phyloP scores from a whole-genome alignment of 2,888 invertebrate genomes.

The Diplolepis rosae region DNA sequence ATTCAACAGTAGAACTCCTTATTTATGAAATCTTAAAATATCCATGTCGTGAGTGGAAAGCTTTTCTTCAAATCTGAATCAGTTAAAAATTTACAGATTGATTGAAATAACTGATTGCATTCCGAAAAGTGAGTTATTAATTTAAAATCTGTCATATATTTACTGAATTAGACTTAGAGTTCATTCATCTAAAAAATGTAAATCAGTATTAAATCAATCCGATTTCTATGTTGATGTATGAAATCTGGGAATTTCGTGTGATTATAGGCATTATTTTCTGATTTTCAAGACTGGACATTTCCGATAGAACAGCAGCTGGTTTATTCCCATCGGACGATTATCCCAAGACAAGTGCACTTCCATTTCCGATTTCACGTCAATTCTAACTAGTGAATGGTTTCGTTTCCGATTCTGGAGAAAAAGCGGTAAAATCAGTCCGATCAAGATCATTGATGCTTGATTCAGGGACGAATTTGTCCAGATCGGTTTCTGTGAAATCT shows the following conservation, averaged over 20 bases:
- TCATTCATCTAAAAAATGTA: too few species aligned
- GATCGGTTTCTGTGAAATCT: background rate
- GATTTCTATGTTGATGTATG: too few species aligned
- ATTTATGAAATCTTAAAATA: too few species aligned
- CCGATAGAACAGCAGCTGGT: conserved; percentile 15
- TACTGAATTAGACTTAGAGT: too few species aligned
- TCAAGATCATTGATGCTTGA: background rate
- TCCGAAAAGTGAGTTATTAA: too few species aligned
- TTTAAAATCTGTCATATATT: too few species aligned
- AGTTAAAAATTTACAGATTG: too few species aligned
- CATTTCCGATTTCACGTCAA: conserved; percentile 28
- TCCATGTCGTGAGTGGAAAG: too few species aligned
- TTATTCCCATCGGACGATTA: conserved; percentile 27
- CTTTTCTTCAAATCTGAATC: too few species aligned
- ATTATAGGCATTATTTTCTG: background rate
- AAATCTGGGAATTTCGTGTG: background rate
- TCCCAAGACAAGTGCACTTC: conserved; percentile 23
- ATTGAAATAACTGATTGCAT: too few species aligned
- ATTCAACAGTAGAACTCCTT: too few species aligned
- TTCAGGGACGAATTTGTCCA: background rate
- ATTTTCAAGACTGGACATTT: conserved; percentile 24
- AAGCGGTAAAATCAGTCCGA: conserved; percentile 9
- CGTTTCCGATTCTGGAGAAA: background rate
- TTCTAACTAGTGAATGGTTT: conserved; percentile 17
- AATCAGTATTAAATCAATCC: too few species aligned